Base-by-base conservation (phyloP, 2,888 invertebrate genomes). In the Apodemia mormo region DNA sequence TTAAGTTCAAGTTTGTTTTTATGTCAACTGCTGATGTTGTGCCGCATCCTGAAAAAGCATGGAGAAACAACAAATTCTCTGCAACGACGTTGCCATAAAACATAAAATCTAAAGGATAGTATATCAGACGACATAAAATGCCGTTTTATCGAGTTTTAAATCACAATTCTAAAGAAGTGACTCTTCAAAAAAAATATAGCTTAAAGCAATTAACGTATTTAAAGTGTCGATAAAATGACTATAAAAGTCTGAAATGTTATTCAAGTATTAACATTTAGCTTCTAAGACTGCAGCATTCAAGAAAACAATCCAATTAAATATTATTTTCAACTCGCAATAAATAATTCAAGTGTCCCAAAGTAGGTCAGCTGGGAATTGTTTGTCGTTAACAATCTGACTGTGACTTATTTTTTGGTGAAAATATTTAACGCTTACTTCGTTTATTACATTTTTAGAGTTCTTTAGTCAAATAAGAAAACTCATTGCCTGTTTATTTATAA, bases 311-410 rank as follows among this genome's bases (percentile, higher is more conserved):
- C 70, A 68, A 71, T 69, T 67, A 71, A 64, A 65, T 56, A 68
- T 72, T 72, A 67, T 68, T 68, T 52, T 68, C 66, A 61, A 66
- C 45, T 70, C 66, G 58, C 12, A 68, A 68, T 72, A 70, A 72
- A 72, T 70, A 68, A 66, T 66, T 68, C 70, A 61, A 61, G 66
- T 66, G 66, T 66, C 54, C 58, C 68, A 66, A 70, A 72, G 54
- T 68, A 54, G 68, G 72, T 70, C 68, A 72, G 65, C 33, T 66
- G 70, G 67, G 66, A n/a, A 68, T 70, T 72, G 68, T 68, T 65
- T 65, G 68, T 69, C 65, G 65, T 65, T 69, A 69, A 69, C 65
- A 61, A 65, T 69, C 49, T 49, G 65, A 69, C 65, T 65, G 65
- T 14, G 54, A 69, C 40, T 69, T 65, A 65, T 69, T 69, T 68